Evolutionary conservation across 2,113 vertebrate species (phyloP).

Genomic region (Leucoraja erinaceus): DNA sequence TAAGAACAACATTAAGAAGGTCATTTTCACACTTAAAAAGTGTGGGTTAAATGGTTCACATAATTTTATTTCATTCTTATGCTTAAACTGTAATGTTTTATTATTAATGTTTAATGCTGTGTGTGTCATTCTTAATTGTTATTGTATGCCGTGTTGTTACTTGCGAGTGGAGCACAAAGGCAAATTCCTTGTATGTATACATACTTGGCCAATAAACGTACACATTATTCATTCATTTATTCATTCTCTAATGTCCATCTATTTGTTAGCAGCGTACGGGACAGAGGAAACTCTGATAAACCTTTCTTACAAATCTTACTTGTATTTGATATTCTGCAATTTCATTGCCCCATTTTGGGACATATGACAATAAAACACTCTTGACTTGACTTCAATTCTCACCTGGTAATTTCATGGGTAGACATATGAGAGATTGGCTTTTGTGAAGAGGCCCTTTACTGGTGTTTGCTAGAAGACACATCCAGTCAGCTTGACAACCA

Average conservation of each 20-base stretch:
- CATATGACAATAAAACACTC: no score
- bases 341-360: no score
- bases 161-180: no score
- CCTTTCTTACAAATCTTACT: background rate
- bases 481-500: constrained; percentile 68
- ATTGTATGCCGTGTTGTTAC: no score
- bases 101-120: no score
- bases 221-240: no score
- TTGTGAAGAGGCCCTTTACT: constrained; percentile 58
- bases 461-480: constrained; percentile 71
- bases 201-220: no score
- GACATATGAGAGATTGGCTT: constrained; percentile 73
- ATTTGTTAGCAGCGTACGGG: background rate
- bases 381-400: constrained; percentile 38
- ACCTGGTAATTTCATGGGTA: constrained; percentile 72
- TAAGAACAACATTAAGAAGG: background rate
- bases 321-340: background rate
- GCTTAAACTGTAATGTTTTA: no score
- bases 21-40: background rate
- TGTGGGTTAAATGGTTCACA: background rate
- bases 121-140: no score
- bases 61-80: background rate
- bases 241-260: background rate
- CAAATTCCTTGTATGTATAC: no score
- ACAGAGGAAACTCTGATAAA: background rate